These are phyloP conservation scores for Carollia perspicillata DNA, from an alignment of 2,113 vertebrate genomes.

Conservation along the genomic window DNA sequence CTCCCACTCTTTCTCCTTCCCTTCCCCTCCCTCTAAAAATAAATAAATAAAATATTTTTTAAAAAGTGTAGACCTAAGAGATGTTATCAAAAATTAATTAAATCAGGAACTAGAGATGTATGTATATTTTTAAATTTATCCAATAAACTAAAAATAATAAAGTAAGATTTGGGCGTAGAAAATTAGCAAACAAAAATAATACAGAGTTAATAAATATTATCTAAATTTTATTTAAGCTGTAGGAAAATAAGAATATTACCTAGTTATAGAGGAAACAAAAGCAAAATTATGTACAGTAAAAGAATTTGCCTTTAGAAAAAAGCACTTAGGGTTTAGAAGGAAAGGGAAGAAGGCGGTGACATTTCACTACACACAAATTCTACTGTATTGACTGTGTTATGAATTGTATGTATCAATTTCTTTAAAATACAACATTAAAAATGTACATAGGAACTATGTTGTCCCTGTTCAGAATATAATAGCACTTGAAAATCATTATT, in stretches of 20 bases:
- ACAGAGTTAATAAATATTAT: neutral
- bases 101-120: neutral
- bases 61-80: neutral
- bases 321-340: neutral
- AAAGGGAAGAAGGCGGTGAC: neutral
- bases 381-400: neutral
- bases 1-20: too few species aligned
- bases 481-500: neutral
- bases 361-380: neutral
- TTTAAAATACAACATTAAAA: neutral
- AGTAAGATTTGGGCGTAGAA: neutral
- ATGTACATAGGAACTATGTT: neutral
- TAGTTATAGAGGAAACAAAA: neutral
- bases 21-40: too few species aligned
- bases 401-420: neutral
- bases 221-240: neutral
- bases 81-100: neutral
- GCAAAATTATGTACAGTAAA: neutral
- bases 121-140: neutral
- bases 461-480: neutral
- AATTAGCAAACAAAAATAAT: neutral
- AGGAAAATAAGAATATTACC: neutral
- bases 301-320: neutral
- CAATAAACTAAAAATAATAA: neutral
- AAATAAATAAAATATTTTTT: too few species aligned